Base-by-base conservation (phyloP, 92 coral and sea anemone species). In the Galaxea fascicularis region DNA sequence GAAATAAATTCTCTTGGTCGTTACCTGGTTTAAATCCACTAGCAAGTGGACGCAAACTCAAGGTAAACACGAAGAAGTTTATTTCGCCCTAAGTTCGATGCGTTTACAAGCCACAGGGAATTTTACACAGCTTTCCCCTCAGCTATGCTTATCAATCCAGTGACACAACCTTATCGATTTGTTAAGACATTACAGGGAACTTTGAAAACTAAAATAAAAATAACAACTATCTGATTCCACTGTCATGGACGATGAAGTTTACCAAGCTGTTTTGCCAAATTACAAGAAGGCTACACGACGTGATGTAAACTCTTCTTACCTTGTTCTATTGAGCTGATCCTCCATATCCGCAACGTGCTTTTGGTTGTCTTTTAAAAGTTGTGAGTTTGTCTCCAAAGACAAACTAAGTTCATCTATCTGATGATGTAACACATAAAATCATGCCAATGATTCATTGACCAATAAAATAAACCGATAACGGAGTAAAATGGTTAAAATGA, bases 351-450 rank as follows among this genome's bases (percentile, higher is more conserved):
- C 69, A 21, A 77, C 31, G 21, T 62, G 53, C 18, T 28, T 47
- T 56, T 35, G 77, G 64, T 70, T 81, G 46, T 35, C 90, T 56
- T 74, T 74, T 16, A 90, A 39, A 20, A 68, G 74, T 21, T 67
- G 77, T 17, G 78, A 44, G 25, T 85, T 66, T 24, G 79, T 49
- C 67, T 85, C 74, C 26, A 90, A 59, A 52, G 82, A 52, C 24
- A 85, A 85, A 80, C 72, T 72, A 51, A 85, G 52, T 70, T 78
- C 65, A 16, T 64, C 79, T 29, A 58, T 79, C 86, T 81, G 54
- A 63, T 45, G 41, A 65, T 8, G 41, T 28, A 13, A 47, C 8
- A 17, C 4, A 31, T 25, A 44, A 21, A 20, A 20, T 4, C 6
- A 65, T 35, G 6, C 41, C 41, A 6, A 35, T 2, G 41, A 35